phyloP scores from a whole-genome alignment of 2,113 vertebrate species.

The Dromas ardeola region DNA sequence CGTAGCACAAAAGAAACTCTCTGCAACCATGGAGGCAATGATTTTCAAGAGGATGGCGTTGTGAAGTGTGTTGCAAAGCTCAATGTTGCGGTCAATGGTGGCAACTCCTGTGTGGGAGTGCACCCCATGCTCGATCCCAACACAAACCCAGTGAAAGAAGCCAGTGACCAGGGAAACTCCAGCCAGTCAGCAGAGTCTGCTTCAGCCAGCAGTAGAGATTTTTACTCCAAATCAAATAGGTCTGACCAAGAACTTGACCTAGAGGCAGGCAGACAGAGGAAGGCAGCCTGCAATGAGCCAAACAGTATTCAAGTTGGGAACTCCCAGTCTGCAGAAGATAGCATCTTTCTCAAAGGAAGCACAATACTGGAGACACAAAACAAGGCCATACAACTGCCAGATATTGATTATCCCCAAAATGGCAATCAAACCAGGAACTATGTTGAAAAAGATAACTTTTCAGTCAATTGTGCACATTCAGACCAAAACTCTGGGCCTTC shows the following conservation, averaged over 20 bases:
- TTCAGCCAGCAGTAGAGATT: not conserved
- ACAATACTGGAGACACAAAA: not conserved
- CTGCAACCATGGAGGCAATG: not conserved
- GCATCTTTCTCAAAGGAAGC: not conserved
- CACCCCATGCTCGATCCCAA: not conserved
- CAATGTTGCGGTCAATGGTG: constrained; percentile 24
- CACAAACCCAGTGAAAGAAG: not conserved
- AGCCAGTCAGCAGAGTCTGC: not conserved
- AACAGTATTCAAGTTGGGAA: not conserved
- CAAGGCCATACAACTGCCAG: not conserved
- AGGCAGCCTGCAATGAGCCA: not conserved
- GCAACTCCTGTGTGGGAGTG: not conserved
- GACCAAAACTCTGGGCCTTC: not conserved
- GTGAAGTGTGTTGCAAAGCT: not conserved
- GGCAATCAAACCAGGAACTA: not conserved
- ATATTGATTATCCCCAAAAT: constrained; percentile 2
- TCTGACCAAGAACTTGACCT: not conserved
- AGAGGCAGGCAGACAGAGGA: not conserved
- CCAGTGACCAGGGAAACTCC: not conserved
- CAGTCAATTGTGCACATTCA: not conserved
- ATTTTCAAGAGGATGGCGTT: not conserved
- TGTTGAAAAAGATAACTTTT: not conserved
- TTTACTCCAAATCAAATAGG: not conserved
- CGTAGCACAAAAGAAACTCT: not conserved
- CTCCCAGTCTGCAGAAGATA: not conserved